Evolutionary conservation across 2,888 invertebrate genomes (phyloP).

Genomic region (Philaethria dido): DNA sequence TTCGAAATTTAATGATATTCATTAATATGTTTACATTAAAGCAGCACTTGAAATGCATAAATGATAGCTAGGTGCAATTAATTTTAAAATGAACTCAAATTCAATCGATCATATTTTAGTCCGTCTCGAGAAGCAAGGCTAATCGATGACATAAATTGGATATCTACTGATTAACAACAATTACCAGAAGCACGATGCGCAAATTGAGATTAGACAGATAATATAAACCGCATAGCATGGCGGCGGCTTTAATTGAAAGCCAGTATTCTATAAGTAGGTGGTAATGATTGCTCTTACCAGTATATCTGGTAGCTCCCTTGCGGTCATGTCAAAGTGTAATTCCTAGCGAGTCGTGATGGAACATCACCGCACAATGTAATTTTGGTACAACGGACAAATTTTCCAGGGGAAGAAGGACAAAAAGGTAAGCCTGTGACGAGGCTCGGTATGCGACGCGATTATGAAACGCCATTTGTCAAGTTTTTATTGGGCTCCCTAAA

Average conservation of each 20-base stretch:
- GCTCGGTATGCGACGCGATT: conserved; percentile 79
- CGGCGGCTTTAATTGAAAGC: conserved; percentile 43
- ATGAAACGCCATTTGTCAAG: conserved; percentile 84
- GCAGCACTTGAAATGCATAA: not conserved
- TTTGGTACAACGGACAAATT: conserved; percentile 62
- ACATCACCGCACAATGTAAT: conserved; percentile 53
- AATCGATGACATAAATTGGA: conserved; percentile 31
- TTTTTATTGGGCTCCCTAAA: conserved; percentile 81
- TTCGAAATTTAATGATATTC: conserved; percentile 13
- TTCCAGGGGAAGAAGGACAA: conserved; percentile 66
- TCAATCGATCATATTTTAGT: conserved; percentile 1
- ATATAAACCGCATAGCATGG: conserved; percentile 40
- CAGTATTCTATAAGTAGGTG: conserved; percentile 35
- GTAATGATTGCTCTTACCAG: conserved; percentile 35
- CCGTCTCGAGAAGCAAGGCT: conserved; percentile 15
- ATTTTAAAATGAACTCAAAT: not conserved
- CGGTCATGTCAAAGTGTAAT: conserved; percentile 37
- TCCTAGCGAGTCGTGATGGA: conserved; percentile 34
- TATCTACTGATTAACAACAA: conserved; percentile 42
- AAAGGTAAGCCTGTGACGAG: conserved; percentile 70
- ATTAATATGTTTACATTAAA: not conserved
- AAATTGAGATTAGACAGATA: conserved; percentile 31
- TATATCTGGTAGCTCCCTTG: conserved; percentile 17
- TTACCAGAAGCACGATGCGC: conserved; percentile 27
- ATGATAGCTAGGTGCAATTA: not conserved